Evolutionary conservation across 64 coral and sea anemone genomes (phyloP).

Genomic region (Montipora sp.): DNA sequence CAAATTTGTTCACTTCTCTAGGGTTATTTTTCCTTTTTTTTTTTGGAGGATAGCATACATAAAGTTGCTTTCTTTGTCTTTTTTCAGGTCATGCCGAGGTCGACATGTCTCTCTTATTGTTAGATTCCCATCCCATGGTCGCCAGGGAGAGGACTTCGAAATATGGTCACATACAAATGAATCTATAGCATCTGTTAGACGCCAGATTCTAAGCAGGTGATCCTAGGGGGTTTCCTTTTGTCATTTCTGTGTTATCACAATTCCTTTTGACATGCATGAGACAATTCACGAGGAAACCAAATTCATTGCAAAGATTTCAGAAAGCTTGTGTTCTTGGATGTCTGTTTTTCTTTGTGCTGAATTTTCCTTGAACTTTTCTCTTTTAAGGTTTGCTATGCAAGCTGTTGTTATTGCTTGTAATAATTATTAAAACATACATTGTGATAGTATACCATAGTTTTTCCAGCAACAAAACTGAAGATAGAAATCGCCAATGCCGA

Average conservation of each 20-base stretch:
- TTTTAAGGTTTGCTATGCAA: too few relatives aligned
- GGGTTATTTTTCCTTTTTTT: background rate
- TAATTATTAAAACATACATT: too few relatives aligned
- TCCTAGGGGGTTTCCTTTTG: background rate
- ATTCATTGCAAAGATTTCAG: too few relatives aligned
- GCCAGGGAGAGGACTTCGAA: conserved; percentile 98
- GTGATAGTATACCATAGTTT: too few relatives aligned
- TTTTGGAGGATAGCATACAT: background rate
- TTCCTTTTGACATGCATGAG: too few relatives aligned
- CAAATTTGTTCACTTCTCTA: background rate
- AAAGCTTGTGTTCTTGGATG: too few relatives aligned
- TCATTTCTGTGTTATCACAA: background rate
- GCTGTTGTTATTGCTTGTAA: too few relatives aligned
- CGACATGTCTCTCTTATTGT: conserved; percentile 92
- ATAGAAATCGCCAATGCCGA: background rate
- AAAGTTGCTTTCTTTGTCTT: background rate
- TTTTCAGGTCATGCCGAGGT: conserved; percentile 83
- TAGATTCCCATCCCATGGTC: conserved; percentile 92
- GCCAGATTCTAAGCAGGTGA: conserved; percentile 92
- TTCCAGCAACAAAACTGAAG: background rate
- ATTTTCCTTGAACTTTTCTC: too few relatives aligned
- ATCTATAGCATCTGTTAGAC: conserved; percentile 91
- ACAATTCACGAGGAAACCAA: background rate
- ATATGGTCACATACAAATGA: conserved; percentile 97
- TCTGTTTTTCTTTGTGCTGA: too few relatives aligned